These are phyloP conservation scores for Plagodis dolabraria DNA, from an alignment of 2,888 invertebrate species.

Conservation along the genomic window DNA sequence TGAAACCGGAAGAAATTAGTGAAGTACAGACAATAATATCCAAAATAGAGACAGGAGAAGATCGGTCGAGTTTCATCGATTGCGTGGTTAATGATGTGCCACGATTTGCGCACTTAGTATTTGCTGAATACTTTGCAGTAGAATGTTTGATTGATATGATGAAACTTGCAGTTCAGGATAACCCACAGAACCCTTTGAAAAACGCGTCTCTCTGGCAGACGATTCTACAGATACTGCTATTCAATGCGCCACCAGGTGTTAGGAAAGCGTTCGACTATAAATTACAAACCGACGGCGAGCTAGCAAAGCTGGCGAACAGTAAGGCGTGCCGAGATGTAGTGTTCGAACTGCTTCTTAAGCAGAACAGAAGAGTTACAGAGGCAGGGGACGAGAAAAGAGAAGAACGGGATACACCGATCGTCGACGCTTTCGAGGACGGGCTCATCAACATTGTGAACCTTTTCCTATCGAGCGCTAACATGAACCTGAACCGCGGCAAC, in stretches of 20 bases:
- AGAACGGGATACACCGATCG: conserved; percentile 28
- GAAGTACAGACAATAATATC: conserved; percentile 43
- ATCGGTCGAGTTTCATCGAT: conserved; percentile 41
- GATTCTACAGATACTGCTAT: conserved; percentile 44
- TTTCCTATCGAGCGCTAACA: conserved; percentile 37
- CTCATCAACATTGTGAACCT: conserved; percentile 41
- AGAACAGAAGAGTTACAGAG: conserved; percentile 18
- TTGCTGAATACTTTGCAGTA: conserved; percentile 50
- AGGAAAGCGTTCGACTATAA: conserved; percentile 51
- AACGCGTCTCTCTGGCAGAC: conserved; percentile 42
- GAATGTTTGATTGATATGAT: conserved; percentile 42
- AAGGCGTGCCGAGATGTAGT: conserved; percentile 41
- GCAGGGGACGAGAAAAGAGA: not conserved
- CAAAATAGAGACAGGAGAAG: conserved; percentile 44
- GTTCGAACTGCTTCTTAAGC: conserved; percentile 47
- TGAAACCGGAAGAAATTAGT: conserved; percentile 42
- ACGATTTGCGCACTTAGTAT: conserved; percentile 47
- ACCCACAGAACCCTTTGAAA: conserved; percentile 13
- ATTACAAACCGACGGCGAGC: conserved; percentile 45
- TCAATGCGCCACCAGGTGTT: conserved; percentile 39
- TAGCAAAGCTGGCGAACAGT: conserved; percentile 32
- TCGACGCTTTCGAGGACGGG: conserved; percentile 42
- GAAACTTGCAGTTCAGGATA: conserved; percentile 19
- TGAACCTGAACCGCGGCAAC: conserved; percentile 33
- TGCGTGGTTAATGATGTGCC: conserved; percentile 47